Percentiles rank a stretch among this genome's conserved stretches.
These are phyloP conservation scores for Oryctolagus cuniculus DNA, from an alignment of 2,113 vertebrate species.

Conservation along the genomic window DNA sequence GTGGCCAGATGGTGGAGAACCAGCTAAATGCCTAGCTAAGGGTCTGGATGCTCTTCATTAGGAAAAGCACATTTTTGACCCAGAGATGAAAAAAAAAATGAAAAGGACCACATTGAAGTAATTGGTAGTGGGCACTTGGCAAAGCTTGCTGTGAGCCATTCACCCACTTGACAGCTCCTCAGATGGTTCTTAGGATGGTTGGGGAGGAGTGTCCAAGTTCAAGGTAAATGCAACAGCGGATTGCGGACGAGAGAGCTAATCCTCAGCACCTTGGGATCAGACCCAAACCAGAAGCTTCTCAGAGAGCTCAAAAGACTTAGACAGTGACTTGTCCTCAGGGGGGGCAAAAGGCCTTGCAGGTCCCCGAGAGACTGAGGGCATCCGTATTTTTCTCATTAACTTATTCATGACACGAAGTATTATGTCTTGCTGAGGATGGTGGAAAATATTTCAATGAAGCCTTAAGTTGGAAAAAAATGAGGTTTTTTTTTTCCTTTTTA, in stretches of 20 bases:
- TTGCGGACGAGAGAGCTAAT: background rate
- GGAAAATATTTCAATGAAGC: constrained; percentile 83
- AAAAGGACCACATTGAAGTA: constrained; percentile 56
- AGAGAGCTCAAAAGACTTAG: background rate
- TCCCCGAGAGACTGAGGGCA: constrained; percentile 40
- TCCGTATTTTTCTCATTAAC: constrained; percentile 81
- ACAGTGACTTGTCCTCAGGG: constrained; percentile 45
- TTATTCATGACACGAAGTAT: constrained; percentile 76
- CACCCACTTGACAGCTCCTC: constrained; percentile 62
- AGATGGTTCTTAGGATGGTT: constrained; percentile 23
- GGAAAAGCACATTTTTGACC: constrained; percentile 73
- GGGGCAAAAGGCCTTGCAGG: constrained; percentile 47
- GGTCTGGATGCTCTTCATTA: constrained; percentile 59
- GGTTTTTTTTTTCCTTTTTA: constrained; percentile 68
- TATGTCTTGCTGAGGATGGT: constrained; percentile 79
- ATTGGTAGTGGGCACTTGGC: constrained; percentile 59
- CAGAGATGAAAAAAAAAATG: constrained; percentile 72
- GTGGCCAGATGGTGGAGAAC: constrained; percentile 72
- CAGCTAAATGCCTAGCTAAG: constrained; percentile 44
- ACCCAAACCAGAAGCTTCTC: constrained; percentile 50
- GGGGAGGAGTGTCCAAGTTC: constrained; percentile 37
- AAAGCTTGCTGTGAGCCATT: background rate
- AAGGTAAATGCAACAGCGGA: constrained; percentile 62
- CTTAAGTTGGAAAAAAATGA: constrained; percentile 81
- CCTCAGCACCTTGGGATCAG: background rate